Base-by-base conservation (phyloP, 2,797 vertebrate species). In the Lagorchestes hirsutus region DNA sequence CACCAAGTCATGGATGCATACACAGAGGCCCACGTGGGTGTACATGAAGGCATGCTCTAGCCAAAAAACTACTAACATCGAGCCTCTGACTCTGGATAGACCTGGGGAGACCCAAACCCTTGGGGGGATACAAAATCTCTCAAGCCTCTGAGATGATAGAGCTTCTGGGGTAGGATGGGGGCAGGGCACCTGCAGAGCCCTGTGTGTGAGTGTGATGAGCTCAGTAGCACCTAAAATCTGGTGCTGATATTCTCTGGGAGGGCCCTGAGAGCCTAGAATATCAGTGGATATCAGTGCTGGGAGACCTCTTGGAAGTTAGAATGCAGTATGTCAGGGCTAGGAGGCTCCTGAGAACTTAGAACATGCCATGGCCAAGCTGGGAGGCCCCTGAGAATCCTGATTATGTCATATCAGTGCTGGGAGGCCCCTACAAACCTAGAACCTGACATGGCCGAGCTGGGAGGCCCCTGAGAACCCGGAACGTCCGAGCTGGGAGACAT, bases 61-160 rank as follows among this genome's bases (percentile, higher is more conserved):
- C 94, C 87, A 24, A 34, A 46, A 90, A 90, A 91, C 57, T 55
- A 40, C 93, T 56, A 90, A 87, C 82, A 1, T 9, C 90, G 9
- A 24, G n/a, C 67, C 93, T 87, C 46, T n/a, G 46, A 62, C 54
- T 91, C 96, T 96, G 67, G 92, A 93, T 93, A 92, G 59, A 22
- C 29, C 52, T n/a, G 9, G 1, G 8, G 74, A 34, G 14, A 29
- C 50, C 24, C 67, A 31, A 57, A 9, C 9, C 27, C 1, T 46
- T 54, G 55, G 22, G 3, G 29, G 67, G 56, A 74, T 62, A 54
- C 5, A 58, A 90, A 54, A 52, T 50, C n/a, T 55, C 46, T 93
- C 54, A 52, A 94, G 56, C 57, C 52, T n/a, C 12, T 28, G 90
- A 93, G 55, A 58, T 54, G 57, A 94, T 29, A 28, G 62, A 54